These are phyloP conservation scores for Myiagra hebetior DNA, from an alignment of 2,113 vertebrate genomes.

Conservation along the genomic window DNA sequence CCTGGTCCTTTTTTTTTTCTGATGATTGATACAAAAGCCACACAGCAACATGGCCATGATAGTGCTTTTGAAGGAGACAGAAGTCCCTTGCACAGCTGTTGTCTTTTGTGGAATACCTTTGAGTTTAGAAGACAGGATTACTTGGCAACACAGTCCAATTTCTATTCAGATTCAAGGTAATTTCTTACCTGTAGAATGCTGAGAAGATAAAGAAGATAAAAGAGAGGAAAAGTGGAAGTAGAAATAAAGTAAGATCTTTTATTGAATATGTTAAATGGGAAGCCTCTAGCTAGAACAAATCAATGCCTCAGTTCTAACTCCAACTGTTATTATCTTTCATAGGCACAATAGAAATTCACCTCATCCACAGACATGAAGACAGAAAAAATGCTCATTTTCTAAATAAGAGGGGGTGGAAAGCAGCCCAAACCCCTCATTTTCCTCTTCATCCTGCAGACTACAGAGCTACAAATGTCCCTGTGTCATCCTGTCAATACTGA, in stretches of 20 bases:
- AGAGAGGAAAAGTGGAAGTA: neutral
- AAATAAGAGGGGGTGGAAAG: neutral
- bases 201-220: neutral
- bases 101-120: neutral
- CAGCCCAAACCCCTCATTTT: neutral
- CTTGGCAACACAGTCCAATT: neutral
- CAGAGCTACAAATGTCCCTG: neutral
- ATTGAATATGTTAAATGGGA: neutral
- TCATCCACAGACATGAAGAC: neutral
- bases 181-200: neutral
- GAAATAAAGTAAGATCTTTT: neutral
- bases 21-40: neutral
- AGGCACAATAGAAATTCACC: neutral
- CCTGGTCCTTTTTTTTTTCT: neutral
- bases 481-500: neutral
- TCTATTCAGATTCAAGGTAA: neutral
- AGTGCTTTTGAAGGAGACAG: neutral
- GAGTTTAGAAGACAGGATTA: neutral
- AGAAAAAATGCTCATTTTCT: neutral
- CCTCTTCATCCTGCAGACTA: neutral
- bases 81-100: neutral
- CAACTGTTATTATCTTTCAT: neutral
- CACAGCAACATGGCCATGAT: neutral
- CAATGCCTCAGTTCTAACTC: neutral
- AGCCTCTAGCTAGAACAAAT: neutral